Evolutionary conservation across 2,113 vertebrate species (phyloP), one percentile per base, ranked within the genome.

Genomic region (Saguinus midas): DNA sequence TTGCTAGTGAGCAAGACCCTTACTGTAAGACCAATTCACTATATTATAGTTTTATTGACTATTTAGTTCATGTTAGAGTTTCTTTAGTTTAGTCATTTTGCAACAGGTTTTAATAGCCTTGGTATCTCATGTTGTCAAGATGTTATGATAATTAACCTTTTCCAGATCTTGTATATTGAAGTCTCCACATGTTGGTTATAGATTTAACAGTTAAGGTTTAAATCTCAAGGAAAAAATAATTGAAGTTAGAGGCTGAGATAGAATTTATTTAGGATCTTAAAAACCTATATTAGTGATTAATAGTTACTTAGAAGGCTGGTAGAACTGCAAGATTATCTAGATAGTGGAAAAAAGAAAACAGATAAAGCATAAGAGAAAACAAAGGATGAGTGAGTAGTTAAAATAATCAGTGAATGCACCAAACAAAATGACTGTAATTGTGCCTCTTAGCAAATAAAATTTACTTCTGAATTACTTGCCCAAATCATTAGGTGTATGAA

Each of bases 231-330:
- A 90, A 81, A 45, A 40, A 58, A 83, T 43, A 27, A 76, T 35
- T 13, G 4, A 86, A 91, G 68, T 58, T 87, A 45, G 20, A 58
- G 12, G 7, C 35, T 92, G 20, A 78, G 79, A 93, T 82, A 45
- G 80, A 90, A 95, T 88, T 82, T 16, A 48, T 37, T 92, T 81
- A 55, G 50, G 48, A 92, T 94, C 12, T 91, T 96, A 87, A 76
- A 78, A 95, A 40, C 55, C 68, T 78, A 0, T 89, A 37, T 68
- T 29, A 50, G 3, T 80, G 40, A 61, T 84, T 12, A 8, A 32
- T 87, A 78, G 55, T 68, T 76, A 96, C 35, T 52, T 82, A 40
- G 14, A 88, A 97, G 50, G 16, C 35, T 70, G 3, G 2, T 82
- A 32, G 10, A 52, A 73, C 18, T 88, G 8, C 29, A 73, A 66